Conservation (phyloP, 1,140 invertebrate genomes). For the Drosophila simulans region DNA sequence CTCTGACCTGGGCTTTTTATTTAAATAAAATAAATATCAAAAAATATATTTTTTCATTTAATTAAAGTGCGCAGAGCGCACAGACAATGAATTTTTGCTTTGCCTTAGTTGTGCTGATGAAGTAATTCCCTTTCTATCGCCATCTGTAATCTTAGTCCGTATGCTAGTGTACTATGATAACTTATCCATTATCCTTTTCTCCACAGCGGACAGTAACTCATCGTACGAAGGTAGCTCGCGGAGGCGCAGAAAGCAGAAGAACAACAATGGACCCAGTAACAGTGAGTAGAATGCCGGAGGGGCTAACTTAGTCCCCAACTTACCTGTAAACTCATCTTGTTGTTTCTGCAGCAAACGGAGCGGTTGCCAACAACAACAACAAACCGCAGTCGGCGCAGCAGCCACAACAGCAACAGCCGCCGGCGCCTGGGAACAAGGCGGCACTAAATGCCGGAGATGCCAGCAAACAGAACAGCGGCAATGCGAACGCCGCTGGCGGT, state of each 20-base stretch:
- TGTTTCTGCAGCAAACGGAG: constrained; percentile 69
- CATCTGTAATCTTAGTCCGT: not conserved
- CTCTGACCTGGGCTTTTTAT: not conserved
- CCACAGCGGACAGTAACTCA: constrained; percentile 80
- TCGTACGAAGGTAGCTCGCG: constrained; percentile 81
- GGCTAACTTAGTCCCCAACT: not conserved
- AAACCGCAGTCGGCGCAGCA: constrained; percentile 57
- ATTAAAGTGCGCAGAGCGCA: not conserved
- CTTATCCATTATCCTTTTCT: constrained; percentile 4
- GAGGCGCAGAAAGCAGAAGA: constrained; percentile 82
- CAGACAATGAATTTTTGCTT: no score
- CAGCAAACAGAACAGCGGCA: constrained; percentile 73
- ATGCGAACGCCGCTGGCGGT: constrained; percentile 60
- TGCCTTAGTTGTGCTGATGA: no score
- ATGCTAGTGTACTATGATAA: not conserved
- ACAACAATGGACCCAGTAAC: constrained; percentile 76
- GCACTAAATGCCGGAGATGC: constrained; percentile 64
- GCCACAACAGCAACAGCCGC: constrained; percentile 37
- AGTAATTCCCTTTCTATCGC: not conserved
- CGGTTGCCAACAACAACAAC: constrained; percentile 76
- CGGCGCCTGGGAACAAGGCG: constrained; percentile 53
- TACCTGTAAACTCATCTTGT: constrained; percentile 5
- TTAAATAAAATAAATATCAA: not conserved
- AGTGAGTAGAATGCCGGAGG: constrained; percentile 59
- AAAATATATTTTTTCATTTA: not conserved